These are phyloP conservation scores for Lutjanus campechanus DNA, from an alignment of 2,797 vertebrate genomes.

Conservation along the genomic window DNA sequence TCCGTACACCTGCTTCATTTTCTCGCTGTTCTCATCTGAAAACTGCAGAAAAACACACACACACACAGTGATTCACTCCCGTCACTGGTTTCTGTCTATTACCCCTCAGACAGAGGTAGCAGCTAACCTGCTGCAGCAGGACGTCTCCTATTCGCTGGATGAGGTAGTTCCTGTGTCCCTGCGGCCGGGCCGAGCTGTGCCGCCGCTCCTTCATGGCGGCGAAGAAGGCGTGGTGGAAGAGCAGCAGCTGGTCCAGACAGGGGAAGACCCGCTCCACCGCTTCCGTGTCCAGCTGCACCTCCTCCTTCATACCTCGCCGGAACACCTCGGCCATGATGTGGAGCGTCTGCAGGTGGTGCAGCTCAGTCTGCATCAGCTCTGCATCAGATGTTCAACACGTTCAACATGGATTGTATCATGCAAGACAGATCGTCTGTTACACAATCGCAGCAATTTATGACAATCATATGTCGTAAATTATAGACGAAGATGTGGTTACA, in stretches of 20 bases:
- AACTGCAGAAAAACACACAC: conserved; percentile 85
- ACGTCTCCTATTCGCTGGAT: conserved; percentile 92
- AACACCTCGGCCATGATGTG: conserved; percentile 97
- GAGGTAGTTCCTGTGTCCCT: conserved; percentile 91
- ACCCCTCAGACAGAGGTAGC: not conserved
- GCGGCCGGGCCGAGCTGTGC: conserved; percentile 83
- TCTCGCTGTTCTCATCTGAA: conserved; percentile 92
- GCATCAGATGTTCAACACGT: conserved; percentile 22
- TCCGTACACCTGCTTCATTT: conserved; percentile 94
- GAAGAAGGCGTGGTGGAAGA: conserved; percentile 92
- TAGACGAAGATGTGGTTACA: not conserved
- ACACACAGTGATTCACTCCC: not conserved
- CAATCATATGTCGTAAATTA: not conserved
- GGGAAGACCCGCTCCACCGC: conserved; percentile 94
- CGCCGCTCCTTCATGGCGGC: conserved; percentile 90
- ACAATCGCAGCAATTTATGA: not conserved
- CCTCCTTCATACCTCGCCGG: conserved; percentile 93
- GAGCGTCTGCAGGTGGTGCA: conserved; percentile 95
- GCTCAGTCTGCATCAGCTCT: conserved; percentile 98
- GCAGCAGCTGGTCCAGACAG: conserved; percentile 93
- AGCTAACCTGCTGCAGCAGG: conserved; percentile 91
- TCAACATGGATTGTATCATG: not conserved
- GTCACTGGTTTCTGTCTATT: not conserved
- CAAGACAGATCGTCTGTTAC: not conserved
- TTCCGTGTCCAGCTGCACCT: conserved; percentile 92